Evolutionary conservation across 2,888 invertebrate species (phyloP).

Genomic region (Lordiphosa andalusiaca): DNA sequence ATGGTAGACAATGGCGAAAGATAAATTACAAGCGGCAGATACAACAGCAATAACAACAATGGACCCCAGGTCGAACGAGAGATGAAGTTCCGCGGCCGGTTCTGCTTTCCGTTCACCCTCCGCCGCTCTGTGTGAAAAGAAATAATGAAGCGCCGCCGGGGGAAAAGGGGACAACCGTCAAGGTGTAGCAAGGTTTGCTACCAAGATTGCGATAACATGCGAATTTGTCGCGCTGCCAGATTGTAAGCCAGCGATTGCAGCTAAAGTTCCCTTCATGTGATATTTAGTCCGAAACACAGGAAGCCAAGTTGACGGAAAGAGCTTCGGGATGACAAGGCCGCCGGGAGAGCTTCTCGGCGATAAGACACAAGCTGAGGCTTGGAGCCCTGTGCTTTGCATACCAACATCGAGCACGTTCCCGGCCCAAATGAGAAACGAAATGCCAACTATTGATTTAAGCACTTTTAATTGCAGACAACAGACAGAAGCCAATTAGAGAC

Average conservation of each 20-base stretch:
- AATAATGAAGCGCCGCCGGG: conserved; percentile 43
- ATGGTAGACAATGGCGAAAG: conserved; percentile 47
- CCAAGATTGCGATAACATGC: conserved; percentile 58
- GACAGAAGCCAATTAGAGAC: conserved; percentile 5
- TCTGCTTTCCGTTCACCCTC: conserved; percentile 10
- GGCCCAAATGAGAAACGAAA: conserved; percentile 37
- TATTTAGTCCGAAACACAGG: conserved; percentile 17
- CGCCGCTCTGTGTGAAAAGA: conserved; percentile 39
- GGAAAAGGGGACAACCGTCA: conserved; percentile 7
- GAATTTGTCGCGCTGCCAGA: conserved; percentile 68
- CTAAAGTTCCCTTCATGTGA: conserved; percentile 33
- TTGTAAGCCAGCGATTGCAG: conserved; percentile 42
- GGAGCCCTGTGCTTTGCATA: conserved; percentile 41
- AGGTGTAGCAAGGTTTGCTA: conserved; percentile 31
- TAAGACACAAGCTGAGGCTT: conserved; percentile 24
- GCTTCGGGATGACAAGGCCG: conserved; percentile 36
- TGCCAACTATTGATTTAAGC: conserved; percentile 49
- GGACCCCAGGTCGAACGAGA: conserved; percentile 33
- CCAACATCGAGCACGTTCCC: conserved; percentile 35
- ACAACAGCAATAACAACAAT: conserved; percentile 26
- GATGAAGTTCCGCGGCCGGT: conserved; percentile 38
- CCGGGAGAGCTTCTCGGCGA: conserved; percentile 33
- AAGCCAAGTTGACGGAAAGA: conserved; percentile 19
- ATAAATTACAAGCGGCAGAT: conserved; percentile 35
- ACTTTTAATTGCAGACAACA: conserved; percentile 55